phyloP scores from a whole-genome alignment of 2,888 invertebrate genomes.

The Eilema depressum region DNA sequence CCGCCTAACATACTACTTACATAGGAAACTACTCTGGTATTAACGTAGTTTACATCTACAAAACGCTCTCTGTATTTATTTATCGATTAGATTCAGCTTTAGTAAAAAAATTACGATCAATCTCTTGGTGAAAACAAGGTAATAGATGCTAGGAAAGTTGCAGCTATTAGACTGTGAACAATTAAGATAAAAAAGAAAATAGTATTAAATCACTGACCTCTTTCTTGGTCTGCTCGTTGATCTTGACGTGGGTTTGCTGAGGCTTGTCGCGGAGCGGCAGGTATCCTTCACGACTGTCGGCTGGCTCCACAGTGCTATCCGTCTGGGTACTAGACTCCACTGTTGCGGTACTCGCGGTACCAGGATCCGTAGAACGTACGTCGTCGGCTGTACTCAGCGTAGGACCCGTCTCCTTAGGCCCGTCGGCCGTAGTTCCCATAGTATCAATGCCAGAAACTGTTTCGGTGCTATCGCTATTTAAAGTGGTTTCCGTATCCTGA shows the following conservation, averaged over 20 bases:
- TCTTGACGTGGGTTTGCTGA: slow-evolving; percentile 82
- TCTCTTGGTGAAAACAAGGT: slow-evolving; percentile 64
- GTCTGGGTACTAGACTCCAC: slow-evolving; percentile 71
- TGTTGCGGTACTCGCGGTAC: slow-evolving; percentile 71
- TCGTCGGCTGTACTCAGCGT: slow-evolving; percentile 74
- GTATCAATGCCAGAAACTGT: slow-evolving; percentile 76
- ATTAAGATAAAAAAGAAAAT: slow-evolving; percentile 68
- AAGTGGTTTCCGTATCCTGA: slow-evolving; percentile 81
- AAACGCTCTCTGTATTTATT: slow-evolving; percentile 56
- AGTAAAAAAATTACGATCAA: slow-evolving; percentile 63
- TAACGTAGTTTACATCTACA: slow-evolving; percentile 55
- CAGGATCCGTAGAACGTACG: slow-evolving; percentile 71
- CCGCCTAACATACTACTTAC: slow-evolving; percentile 48
- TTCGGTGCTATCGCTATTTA: slow-evolving; percentile 84
- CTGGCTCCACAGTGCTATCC: slow-evolving; percentile 77
- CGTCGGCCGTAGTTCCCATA: slow-evolving; percentile 71
- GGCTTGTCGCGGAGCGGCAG: slow-evolving; percentile 83
- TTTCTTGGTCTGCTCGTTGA: slow-evolving; percentile 86
- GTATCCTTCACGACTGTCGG: slow-evolving; percentile 83
- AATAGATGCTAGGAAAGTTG: slow-evolving; percentile 69
- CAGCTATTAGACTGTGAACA: slow-evolving; percentile 80
- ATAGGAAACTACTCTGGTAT: slow-evolving; percentile 56
- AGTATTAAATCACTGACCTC: slow-evolving; percentile 83
- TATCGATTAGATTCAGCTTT: slow-evolving; percentile 57
- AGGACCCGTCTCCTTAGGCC: slow-evolving; percentile 68